phyloP scores from a whole-genome alignment of 2,888 invertebrate genomes.

The Rhorus exstirpatorius region DNA sequence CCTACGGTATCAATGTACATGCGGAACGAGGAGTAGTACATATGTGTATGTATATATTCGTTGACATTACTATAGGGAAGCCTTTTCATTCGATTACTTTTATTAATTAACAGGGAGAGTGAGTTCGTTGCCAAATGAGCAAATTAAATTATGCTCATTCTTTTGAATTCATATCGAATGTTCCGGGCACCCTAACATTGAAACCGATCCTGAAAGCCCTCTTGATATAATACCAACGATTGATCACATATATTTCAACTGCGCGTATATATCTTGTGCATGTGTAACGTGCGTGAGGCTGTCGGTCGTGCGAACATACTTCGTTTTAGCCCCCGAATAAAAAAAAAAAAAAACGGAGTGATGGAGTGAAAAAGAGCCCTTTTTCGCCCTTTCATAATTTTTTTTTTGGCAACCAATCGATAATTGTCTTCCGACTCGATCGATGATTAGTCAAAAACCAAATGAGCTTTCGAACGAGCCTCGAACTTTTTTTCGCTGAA shows the following conservation, averaged over 20 bases:
- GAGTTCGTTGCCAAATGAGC: slow-evolving; percentile 77
- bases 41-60: slow-evolving; percentile 7
- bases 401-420: slow-evolving; percentile 38
- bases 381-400: no score
- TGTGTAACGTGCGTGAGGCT: slow-evolving; percentile 1
- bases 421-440: slow-evolving; percentile 10
- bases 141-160: slow-evolving; percentile 79
- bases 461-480: neutral
- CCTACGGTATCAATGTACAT: slow-evolving; percentile 50
- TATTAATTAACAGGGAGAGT: slow-evolving; percentile 80
- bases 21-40: slow-evolving; percentile 11
- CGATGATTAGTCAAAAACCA: neutral
- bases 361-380: neutral
- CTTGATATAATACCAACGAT: slow-evolving; percentile 40
- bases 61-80: slow-evolving; percentile 43
- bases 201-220: slow-evolving; percentile 28
- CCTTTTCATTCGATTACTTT: slow-evolving; percentile 81
- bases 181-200: slow-evolving; percentile 21
- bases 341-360: neutral
- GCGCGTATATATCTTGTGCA: slow-evolving; percentile 1
- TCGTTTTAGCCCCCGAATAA: slow-evolving; percentile 13
- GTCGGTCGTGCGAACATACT: neutral
- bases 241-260: slow-evolving; percentile 26
- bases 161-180: slow-evolving; percentile 69
- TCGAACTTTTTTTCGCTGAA: neutral